These are phyloP conservation scores for Allobates femoralis DNA, from an alignment of 2,797 vertebrate species.

Conservation along the genomic window DNA sequence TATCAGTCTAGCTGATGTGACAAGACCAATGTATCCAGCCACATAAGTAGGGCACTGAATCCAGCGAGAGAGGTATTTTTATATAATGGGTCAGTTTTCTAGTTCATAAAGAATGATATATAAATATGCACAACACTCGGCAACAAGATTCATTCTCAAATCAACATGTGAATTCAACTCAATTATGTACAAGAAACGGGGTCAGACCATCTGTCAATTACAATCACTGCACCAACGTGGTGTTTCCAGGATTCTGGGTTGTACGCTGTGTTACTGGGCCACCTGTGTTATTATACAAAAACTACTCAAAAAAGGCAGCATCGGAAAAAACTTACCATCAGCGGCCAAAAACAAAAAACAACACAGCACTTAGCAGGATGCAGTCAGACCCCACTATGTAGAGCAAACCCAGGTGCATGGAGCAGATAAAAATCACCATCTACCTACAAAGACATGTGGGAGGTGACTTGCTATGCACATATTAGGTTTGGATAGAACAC, in stretches of 20 bases:
- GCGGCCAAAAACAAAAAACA: no score
- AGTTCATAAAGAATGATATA: conserved; percentile 56
- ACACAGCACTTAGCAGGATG: no score
- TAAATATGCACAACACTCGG: conserved; percentile 19
- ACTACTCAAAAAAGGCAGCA: no score
- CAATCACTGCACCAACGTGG: not conserved
- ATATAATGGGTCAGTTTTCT: conserved; percentile 63
- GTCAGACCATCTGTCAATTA: conserved; percentile 33
- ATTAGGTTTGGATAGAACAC: no score
- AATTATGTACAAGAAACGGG: conserved; percentile 32
- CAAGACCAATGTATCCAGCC: conserved; percentile 42
- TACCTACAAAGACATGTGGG: no score
- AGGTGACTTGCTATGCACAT: no score
- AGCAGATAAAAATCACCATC: no score
- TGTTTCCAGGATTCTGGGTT: not conserved
- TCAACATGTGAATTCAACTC: conserved; percentile 39
- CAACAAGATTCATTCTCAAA: not conserved
- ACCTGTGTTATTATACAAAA: not conserved
- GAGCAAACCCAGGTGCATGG: no score
- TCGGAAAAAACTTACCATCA: no score
- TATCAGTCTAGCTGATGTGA: conserved; percentile 38
- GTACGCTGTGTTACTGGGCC: not conserved
- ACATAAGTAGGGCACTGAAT: conserved; percentile 52
- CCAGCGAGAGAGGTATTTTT: conserved; percentile 63
- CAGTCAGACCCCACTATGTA: no score